A percentile compares a stretch with the other conserved stretches of the same genome.
These are phyloP conservation scores for Acronicta aceris DNA, from an alignment of 2,888 invertebrate genomes.

Conservation along the genomic window DNA sequence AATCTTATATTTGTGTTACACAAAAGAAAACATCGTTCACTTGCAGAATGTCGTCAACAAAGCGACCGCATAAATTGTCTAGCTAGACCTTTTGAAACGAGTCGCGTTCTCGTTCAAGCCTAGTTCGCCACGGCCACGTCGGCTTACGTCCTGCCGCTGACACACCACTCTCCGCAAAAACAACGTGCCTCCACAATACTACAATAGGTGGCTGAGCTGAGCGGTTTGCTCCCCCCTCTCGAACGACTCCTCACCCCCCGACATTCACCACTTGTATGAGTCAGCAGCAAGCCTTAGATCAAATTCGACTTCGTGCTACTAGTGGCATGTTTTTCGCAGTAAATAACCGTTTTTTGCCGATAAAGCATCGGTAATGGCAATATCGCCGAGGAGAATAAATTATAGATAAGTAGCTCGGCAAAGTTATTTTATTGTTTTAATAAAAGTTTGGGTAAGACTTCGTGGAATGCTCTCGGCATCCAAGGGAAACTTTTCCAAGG, in stretches of 20 bases:
- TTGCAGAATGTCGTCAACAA: conserved; percentile 62
- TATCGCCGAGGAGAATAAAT: conserved; percentile 69
- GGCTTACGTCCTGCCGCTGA: conserved; percentile 76
- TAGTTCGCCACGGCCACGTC: conserved; percentile 68
- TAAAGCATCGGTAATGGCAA: conserved; percentile 77
- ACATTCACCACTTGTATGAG: conserved; percentile 79
- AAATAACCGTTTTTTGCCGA: conserved; percentile 74
- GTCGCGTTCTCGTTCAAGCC: conserved; percentile 64
- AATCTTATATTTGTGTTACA: conserved; percentile 41
- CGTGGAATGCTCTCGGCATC: conserved; percentile 51
- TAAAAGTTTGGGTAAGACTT: conserved; percentile 65
- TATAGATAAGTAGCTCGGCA: conserved; percentile 56
- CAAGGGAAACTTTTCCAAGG: conserved; percentile 58
- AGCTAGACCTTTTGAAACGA: conserved; percentile 67
- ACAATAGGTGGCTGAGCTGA: conserved; percentile 84
- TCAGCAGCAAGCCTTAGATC: conserved; percentile 83
- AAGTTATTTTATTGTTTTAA: conserved; percentile 71
- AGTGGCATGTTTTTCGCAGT: conserved; percentile 81
- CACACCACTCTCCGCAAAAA: conserved; percentile 83
- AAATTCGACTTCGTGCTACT: conserved; percentile 81
- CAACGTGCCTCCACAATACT: conserved; percentile 84
- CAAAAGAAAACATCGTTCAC: conserved; percentile 58
- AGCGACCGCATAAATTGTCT: conserved; percentile 68
- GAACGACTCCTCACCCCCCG: conserved; percentile 56
- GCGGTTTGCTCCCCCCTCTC: conserved; percentile 70